These are phyloP conservation scores for Circaetus cinerascens DNA, from an alignment of 2,113 vertebrate genomes.

Conservation along the genomic window DNA sequence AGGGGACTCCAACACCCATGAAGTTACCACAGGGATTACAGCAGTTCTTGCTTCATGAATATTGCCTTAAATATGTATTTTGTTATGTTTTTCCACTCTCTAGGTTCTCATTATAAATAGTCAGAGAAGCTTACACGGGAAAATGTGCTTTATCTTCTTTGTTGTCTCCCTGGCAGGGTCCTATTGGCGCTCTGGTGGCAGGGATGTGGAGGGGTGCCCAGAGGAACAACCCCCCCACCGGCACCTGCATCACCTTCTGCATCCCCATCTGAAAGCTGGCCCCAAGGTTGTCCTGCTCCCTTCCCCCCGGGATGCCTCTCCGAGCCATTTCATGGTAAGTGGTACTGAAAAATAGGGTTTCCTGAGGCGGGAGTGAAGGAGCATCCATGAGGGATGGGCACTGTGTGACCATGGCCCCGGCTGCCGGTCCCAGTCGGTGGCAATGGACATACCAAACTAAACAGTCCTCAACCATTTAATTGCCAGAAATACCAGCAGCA, in stretches of 20 bases:
- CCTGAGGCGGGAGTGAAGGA: not conserved
- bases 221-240: too few relatives aligned
- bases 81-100: not conserved
- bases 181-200: rapidly evolving
- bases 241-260: not conserved
- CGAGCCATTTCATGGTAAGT: rapidly evolving
- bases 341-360: not conserved
- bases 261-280: not conserved
- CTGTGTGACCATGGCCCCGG: not conserved
- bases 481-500: not conserved
- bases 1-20: not conserved
- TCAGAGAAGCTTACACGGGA: not conserved
- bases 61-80: not conserved
- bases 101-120: not conserved
- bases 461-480: not conserved
- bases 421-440: rapidly evolving
- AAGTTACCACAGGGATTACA: not conserved
- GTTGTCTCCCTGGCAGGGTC: not conserved
- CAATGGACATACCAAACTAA: not conserved
- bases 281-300: not conserved
- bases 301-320: rapidly evolving
- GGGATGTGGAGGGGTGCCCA: rapidly evolving
- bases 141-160: not conserved
- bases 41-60: not conserved
- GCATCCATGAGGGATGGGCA: rapidly evolving